Base-by-base conservation (phyloP, 2,888 invertebrate genomes). In the Glaucopsyche alexis region DNA sequence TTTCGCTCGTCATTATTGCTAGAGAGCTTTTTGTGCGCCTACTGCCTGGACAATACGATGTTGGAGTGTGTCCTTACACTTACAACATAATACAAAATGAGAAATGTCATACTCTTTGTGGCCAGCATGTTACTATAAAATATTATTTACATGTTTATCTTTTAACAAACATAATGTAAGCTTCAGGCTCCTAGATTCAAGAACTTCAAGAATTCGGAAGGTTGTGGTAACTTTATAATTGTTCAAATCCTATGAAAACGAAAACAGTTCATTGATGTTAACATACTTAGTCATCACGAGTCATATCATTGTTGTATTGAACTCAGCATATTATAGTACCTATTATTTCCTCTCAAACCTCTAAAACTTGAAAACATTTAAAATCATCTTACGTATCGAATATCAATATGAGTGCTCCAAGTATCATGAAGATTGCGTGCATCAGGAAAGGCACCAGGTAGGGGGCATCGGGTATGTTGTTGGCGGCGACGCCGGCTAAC, bases 401-500 rank as follows among this genome's bases (percentile, higher is more conserved):
- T 29, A 95, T 78, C 14, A 95, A 82, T 76, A 96, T 94, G 0
- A 95, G 77, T 0, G 95, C 95, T 65, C 94, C 95, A 66, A 93
- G 82, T 72, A 93, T 45, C 93, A 93, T 93, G 76, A 92, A 92
- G 1, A 87, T 80, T 0, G 96, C 84, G 19, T 96, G 86, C 87
- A 96, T 92, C 72, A 95, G 82, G 74, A 94, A 93, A 0, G 95
- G 95, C 74, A 94, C 86, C 55, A 94, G 85, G 80, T 93, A 94
- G 0, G 91, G 90, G 0, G 89, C 81, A 1, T 87, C 87, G 1
- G 89, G 88, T 85, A 89, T 86, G 50, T 84, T 78, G 14, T 86
- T 82, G 0, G 86, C 85, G 2, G 91, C 90, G n/a, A 90, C 72
- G 2, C 92, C 93, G 1, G 93, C 91, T 50, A 96, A 85, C 0